phyloP scores from a whole-genome alignment of 1,140 invertebrate species.

The Drosophila ambigua region DNA sequence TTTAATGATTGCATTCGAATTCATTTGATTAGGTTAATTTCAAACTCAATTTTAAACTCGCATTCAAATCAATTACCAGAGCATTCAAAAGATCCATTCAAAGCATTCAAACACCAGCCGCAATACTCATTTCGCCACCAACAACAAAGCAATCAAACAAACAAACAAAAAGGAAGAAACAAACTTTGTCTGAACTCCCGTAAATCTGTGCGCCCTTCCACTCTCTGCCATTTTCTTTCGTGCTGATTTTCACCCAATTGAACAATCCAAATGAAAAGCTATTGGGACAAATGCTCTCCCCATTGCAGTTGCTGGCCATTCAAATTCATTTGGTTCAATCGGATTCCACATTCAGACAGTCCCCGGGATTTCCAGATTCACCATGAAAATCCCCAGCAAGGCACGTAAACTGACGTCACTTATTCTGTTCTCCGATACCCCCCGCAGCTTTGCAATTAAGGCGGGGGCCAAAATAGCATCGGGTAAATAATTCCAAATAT shows the following conservation, averaged over 20 bases:
- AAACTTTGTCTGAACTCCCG: slow-evolving; percentile 16
- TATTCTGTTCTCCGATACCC: not conserved
- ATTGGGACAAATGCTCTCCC: slow-evolving; percentile 17
- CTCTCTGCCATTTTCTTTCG: not conserved
- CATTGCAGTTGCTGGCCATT: slow-evolving; percentile 31
- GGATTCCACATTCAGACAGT: not conserved
- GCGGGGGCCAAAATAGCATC: not conserved
- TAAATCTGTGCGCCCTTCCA: slow-evolving; percentile 2
- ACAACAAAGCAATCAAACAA: not conserved
- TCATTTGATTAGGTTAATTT: not conserved
- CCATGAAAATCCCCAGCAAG: slow-evolving; percentile 25
- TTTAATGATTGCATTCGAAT: not conserved
- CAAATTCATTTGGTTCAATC: slow-evolving; percentile 30
- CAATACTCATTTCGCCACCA: slow-evolving; percentile 21
- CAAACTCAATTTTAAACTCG: not conserved
- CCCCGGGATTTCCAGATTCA: too few species aligned
- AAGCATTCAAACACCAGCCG: slow-evolving; percentile 18
- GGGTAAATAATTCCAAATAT: slow-evolving; percentile 52
- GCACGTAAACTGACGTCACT: slow-evolving; percentile 26
- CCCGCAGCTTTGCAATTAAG: slow-evolving; percentile 7
- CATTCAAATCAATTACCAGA: slow-evolving; percentile 21
- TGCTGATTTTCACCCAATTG: slow-evolving; percentile 38
- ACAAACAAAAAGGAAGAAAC: not conserved
- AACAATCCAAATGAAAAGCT: slow-evolving; percentile 36
- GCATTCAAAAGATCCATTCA: too few species aligned